A percentile compares a stretch with the other conserved stretches of the same genome.
Conservation (phyloP, 2,888 invertebrate species). For the Drosophila quinaria region DNA sequence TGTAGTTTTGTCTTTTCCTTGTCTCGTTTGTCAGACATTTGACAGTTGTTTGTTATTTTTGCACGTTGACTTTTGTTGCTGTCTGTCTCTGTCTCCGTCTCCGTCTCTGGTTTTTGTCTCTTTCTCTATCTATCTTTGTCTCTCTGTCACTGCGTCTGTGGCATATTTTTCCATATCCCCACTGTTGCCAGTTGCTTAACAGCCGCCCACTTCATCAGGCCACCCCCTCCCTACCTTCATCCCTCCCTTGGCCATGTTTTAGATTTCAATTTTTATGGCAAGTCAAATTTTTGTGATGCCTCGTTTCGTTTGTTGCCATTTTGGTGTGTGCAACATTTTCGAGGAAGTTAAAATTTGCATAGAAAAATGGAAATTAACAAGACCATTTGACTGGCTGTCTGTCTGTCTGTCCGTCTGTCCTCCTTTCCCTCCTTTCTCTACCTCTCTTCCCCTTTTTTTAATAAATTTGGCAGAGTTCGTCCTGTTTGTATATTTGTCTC, state of each 20-base stretch:
- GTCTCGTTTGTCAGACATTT: slow-evolving; percentile 83
- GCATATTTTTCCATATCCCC: slow-evolving; percentile 27
- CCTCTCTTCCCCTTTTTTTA: slow-evolving; percentile 3
- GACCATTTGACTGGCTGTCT: slow-evolving; percentile 78
- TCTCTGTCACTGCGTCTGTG: slow-evolving; percentile 23
- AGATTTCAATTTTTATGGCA: slow-evolving; percentile 80
- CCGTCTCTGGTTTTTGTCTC: slow-evolving; percentile 2
- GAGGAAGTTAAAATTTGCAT: slow-evolving; percentile 83
- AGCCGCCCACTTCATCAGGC: slow-evolving; percentile 68
- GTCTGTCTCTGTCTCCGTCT: slow-evolving; percentile 14
- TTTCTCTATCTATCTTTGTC: slow-evolving; percentile 12
- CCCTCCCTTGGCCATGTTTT: slow-evolving; percentile 52
- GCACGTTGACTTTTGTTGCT: slow-evolving; percentile 76
- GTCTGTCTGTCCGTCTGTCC: slow-evolving; percentile 49
- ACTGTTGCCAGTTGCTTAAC: slow-evolving; percentile 69
- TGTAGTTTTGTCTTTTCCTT: slow-evolving; percentile 78
- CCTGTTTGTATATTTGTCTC: slow-evolving; percentile 70
- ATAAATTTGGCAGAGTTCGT: slow-evolving; percentile 45
- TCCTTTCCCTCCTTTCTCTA: slow-evolving; percentile 13
- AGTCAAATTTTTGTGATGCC: slow-evolving; percentile 76
- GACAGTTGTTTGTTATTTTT: slow-evolving; percentile 82
- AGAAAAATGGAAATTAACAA: slow-evolving; percentile 83
- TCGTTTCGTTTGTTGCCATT: slow-evolving; percentile 64
- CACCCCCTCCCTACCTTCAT: not conserved
- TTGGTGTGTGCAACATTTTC: slow-evolving; percentile 65